Base-by-base conservation (phyloP, 2,888 invertebrate species). In the Philaethria dido region DNA sequence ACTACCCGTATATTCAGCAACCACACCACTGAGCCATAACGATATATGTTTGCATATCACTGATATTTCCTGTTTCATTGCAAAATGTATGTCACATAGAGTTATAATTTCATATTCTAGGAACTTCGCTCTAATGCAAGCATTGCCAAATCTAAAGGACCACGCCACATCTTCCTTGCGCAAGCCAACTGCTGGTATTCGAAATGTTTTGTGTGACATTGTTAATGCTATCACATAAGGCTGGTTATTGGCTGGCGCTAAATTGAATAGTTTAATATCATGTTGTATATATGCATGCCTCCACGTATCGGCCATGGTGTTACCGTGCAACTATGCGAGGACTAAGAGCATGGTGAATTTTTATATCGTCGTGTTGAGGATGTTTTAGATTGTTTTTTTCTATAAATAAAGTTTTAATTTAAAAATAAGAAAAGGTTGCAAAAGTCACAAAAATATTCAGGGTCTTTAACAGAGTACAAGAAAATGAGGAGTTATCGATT, bases 261-360 rank as follows among this genome's bases (percentile, higher is more conserved):
- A 62, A 60, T 57, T 25, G 14, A 45, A 55, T 44, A 33, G 44
- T 16, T 57, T 54, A 20, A 52, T 62, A 62, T 54, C 63, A 69
- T 45, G 36, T 62, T 69, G 68, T 70, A 71, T 63, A 65, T 69
- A 72, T 69, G 73, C 73, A 72, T 76, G 65, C 73, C 73, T 68
- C 75, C 83, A 82, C 85, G 88, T 85, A 77, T 73, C 77, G 80
- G 79, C 78, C 77, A 80, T 79, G 76, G 79, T 75, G 78, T 82
- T 80, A 82, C 81, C 78, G 84, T 79, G 78, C 77, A 81, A 77
- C 77, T 75, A 78, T 78, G 74, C 72, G 68, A 74, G 69, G 66
- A 69, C 67, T 74, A 72, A 70, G 84, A 84, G 81, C 78, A 78
- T 75, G 72, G 77, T 80, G 74, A 78, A 78, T 82, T 84, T 83